phyloP scores from a whole-genome alignment of 2,888 invertebrate species.

The Diarsia dahlii region DNA sequence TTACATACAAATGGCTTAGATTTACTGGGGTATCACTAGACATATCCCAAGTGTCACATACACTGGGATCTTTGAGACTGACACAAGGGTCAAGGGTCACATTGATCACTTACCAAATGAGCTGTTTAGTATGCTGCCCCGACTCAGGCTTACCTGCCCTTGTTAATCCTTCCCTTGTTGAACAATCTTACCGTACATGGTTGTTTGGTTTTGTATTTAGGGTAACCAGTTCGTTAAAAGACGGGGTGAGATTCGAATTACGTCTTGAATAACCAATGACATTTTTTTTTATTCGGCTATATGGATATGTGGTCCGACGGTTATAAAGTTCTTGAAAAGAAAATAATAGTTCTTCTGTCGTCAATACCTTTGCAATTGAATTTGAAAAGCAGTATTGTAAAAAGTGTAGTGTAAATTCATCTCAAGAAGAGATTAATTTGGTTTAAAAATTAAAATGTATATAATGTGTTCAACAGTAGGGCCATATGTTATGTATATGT shows the following conservation, averaged over 20 bases:
- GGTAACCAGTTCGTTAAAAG: neutral
- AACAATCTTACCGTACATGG: neutral
- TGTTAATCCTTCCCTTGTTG: slow-evolving; percentile 25
- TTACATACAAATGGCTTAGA: slow-evolving; percentile 1
- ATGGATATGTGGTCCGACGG: too few relatives aligned
- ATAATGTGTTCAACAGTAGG: too few relatives aligned
- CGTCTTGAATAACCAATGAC: neutral
- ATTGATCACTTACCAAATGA: slow-evolving; percentile 37
- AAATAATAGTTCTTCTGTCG: too few relatives aligned
- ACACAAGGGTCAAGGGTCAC: slow-evolving; percentile 27
- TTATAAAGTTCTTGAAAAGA: too few relatives aligned
- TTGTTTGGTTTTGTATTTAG: slow-evolving; percentile 27
- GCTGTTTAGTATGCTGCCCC: slow-evolving; percentile 39
- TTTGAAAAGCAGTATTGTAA: too few relatives aligned
- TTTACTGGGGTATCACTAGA: slow-evolving; percentile 1
- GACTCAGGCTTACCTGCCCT: slow-evolving; percentile 3
- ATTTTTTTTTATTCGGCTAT: too few relatives aligned
- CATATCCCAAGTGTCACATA: slow-evolving; percentile 1
- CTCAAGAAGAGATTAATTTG: too few relatives aligned
- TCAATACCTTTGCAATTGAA: too few relatives aligned
- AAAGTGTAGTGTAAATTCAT: too few relatives aligned
- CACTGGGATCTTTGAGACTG: neutral
- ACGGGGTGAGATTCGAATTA: neutral
- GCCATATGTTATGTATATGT: too few relatives aligned
- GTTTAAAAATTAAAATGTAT: too few relatives aligned